Evolutionary conservation across 1,140 invertebrate genomes (phyloP).

Genomic region (Alviniconcha marisindica): DNA sequence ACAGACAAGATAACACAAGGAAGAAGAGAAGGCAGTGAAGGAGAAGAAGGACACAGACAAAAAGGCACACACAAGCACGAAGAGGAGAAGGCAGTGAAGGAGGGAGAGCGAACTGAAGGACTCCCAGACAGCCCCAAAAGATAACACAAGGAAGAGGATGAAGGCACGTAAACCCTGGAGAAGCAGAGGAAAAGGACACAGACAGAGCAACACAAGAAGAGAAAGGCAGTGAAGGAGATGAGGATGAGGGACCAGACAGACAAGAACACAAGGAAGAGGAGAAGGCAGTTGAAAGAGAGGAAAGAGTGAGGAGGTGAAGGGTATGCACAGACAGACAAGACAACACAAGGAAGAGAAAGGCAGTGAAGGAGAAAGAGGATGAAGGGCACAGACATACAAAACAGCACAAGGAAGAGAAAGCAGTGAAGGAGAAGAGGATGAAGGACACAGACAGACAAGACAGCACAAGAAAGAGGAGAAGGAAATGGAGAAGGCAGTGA

Average conservation of each 20-base stretch:
- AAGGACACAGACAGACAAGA: background rate
- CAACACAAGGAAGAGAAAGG: background rate
- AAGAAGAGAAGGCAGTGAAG: slow-evolving; percentile 11
- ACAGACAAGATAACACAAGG: slow-evolving; percentile 4
- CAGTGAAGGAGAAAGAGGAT: background rate
- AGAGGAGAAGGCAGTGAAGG: no score
- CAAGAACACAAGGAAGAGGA: background rate
- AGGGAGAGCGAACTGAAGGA: no score
- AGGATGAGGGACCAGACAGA: background rate
- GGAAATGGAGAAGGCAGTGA: background rate
- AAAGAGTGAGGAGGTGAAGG: background rate
- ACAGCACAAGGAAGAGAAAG: background rate
- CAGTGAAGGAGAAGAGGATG: background rate
- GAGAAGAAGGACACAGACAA: no score
- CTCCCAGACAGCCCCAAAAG: no score
- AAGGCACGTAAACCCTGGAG: no score
- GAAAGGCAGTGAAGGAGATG: background rate
- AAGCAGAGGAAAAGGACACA: no score
- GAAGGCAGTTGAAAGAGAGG: background rate
- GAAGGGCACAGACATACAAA: background rate
- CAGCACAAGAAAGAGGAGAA: background rate
- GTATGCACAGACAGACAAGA: background rate
- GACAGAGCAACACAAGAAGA: no score
- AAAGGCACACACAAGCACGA: no score
- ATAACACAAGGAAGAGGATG: no score